Percentiles rank a stretch among this genome's conserved stretches.
These are phyloP conservation scores for Parnassius orleans DNA, from an alignment of 2,888 invertebrate genomes.

Conservation along the genomic window DNA sequence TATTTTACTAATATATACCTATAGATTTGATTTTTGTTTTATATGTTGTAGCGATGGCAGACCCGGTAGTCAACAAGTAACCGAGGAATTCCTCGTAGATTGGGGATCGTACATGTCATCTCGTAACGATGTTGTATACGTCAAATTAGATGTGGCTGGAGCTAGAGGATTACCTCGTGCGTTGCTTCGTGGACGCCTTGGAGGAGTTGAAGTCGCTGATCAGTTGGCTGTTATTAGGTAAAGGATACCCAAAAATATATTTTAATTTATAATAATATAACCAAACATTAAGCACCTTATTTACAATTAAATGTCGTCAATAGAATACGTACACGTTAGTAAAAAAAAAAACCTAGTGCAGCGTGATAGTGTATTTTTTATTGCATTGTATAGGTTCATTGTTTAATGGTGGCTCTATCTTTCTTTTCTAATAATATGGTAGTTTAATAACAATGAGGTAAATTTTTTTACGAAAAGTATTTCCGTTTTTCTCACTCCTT, in stretches of 20 bases:
- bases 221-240: conserved; percentile 91
- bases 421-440: too few relatives aligned
- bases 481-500: not conserved
- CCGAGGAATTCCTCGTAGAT: conserved; percentile 91
- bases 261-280: not conserved
- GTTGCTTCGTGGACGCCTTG: conserved; percentile 89
- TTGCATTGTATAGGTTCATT: not conserved
- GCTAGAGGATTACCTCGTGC: conserved; percentile 90
- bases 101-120: conserved; percentile 97
- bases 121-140: conserved; percentile 93
- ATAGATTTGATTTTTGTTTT: not conserved
- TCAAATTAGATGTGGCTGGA: conserved; percentile 94
- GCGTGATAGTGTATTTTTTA: not conserved
- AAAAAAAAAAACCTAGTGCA: too few relatives aligned
- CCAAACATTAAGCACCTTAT: too few relatives aligned
- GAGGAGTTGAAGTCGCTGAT: conserved; percentile 95
- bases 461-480: not conserved
- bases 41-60: conserved; percentile 87
- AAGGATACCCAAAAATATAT: not conserved
- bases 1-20: not conserved
- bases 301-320: too few relatives aligned
- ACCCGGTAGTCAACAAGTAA: conserved; percentile 94
- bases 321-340: too few relatives aligned
- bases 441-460: too few relatives aligned
- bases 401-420: not conserved